phyloP scores from a whole-genome alignment of 2,888 invertebrate species.

The Drosophila kuntzei region DNA sequence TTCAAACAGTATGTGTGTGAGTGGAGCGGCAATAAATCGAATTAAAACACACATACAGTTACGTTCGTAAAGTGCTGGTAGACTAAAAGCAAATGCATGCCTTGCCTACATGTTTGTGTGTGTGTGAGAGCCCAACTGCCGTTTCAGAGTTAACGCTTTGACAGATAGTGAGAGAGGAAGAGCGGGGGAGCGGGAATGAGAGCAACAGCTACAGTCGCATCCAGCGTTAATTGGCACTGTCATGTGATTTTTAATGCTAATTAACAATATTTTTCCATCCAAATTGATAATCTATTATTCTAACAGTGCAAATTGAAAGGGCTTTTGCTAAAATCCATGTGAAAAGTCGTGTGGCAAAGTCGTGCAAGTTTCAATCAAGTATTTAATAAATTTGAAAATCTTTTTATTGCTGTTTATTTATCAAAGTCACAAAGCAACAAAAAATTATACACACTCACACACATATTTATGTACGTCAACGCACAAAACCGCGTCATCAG shows the following conservation, averaged over 20 bases:
- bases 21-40: slow-evolving; percentile 66
- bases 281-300: slow-evolving; percentile 28
- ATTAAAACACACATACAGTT: slow-evolving; percentile 54
- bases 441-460: slow-evolving; percentile 2
- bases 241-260: slow-evolving; percentile 74
- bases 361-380: slow-evolving; percentile 8
- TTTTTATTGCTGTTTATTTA: slow-evolving; percentile 19
- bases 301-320: slow-evolving; percentile 26
- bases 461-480: slow-evolving; percentile 28
- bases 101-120: slow-evolving; percentile 16
- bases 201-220: slow-evolving; percentile 46
- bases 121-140: neutral
- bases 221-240: slow-evolving; percentile 51
- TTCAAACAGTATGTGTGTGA: slow-evolving; percentile 31
- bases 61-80: slow-evolving; percentile 27
- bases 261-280: slow-evolving; percentile 48
- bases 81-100: slow-evolving; percentile 27
- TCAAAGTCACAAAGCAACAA: slow-evolving; percentile 26
- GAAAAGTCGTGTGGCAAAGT: slow-evolving; percentile 5
- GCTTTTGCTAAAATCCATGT: slow-evolving; percentile 25
- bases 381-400: slow-evolving; percentile 1
- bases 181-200: slow-evolving; percentile 8
- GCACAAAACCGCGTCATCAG: slow-evolving; percentile 18
- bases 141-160: slow-evolving; percentile 48
- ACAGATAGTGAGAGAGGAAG: slow-evolving; percentile 16